Evolutionary conservation across 2,888 invertebrate species (phyloP), one percentile per base, ranked within the genome.

Genomic region (Hydroisotoma schaefferi): DNA sequence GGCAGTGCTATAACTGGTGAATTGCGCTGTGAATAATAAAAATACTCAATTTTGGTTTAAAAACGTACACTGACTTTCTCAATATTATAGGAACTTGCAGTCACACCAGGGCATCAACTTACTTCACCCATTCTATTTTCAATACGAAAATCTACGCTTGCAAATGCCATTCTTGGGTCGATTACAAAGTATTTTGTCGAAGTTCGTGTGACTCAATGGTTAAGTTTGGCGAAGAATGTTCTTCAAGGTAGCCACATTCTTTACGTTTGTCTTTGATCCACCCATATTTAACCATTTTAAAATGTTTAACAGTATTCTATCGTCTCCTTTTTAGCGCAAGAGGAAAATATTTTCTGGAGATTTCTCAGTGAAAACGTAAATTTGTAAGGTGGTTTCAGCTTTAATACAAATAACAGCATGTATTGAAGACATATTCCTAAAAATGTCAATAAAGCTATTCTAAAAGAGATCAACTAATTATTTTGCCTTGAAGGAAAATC

Each of bases 161-260:
- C 37, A 56, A 63, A 52, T 67, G 67, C 44, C 51, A 65, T 25
- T 59, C 58, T n/a, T 60, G 62, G 56, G 52, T 63, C 4, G 60
- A 66, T 29, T 66, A 55, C 40, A 58, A 61, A 37, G 23, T 59
- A 3, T 48, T 63, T 5, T 66, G 66, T 43, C 43, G 56, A 25
- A 55, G 28, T 15, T 55, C 60, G 0, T 66, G 66, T 49, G 40
- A 55, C 20, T 46, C 60, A 12, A 57, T 60, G 28, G 54, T 60
- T 22, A 48, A 44, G 3, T 62, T 66, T 46, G 66, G 66, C 23
- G 62, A 66, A 38, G 38, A 23, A 4, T 57, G 60, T 25, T 56
- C 57, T 12, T 6, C 3, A 22, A 43, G 3, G 65, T 40, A 40
- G 40, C 20, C 33, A 33, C 15, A 15, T 33, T 33, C 15, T 40